Evolutionary conservation across 2,113 vertebrate genomes (phyloP).

Genomic region (Jacana jacana): DNA sequence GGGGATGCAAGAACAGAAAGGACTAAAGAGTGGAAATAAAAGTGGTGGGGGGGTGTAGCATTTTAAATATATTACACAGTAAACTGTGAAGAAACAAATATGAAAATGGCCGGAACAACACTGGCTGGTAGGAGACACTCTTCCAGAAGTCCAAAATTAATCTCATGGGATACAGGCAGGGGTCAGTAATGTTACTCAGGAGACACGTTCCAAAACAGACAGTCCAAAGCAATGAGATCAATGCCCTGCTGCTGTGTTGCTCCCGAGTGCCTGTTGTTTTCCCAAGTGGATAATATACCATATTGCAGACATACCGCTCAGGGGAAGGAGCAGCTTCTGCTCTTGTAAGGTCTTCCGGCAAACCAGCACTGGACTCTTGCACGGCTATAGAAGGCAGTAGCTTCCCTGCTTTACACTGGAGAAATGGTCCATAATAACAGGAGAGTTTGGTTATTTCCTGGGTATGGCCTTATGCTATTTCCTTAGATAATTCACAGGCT

Average conservation of each 20-base stretch:
- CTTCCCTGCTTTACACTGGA: background rate
- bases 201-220: background rate
- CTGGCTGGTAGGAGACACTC: background rate
- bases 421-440: rapidly evolving
- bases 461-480: background rate
- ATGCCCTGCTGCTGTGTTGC: background rate
- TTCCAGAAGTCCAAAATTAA: background rate
- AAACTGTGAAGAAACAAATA: background rate
- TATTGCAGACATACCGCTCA: background rate
- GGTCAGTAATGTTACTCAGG: background rate
- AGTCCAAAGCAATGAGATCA: background rate
- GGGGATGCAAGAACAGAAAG: background rate
- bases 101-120: background rate
- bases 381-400: background rate
- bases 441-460: background rate
- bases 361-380: background rate
- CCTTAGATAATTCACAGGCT: background rate
- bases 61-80: background rate
- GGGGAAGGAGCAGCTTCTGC: background rate
- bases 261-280: background rate
- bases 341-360: background rate
- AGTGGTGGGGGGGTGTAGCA: background rate
- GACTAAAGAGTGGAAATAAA: background rate
- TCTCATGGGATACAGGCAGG: background rate
- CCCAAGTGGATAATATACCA: background rate